Conservation (phyloP, 2,888 invertebrate genomes). For the Xanthia icteritia region DNA sequence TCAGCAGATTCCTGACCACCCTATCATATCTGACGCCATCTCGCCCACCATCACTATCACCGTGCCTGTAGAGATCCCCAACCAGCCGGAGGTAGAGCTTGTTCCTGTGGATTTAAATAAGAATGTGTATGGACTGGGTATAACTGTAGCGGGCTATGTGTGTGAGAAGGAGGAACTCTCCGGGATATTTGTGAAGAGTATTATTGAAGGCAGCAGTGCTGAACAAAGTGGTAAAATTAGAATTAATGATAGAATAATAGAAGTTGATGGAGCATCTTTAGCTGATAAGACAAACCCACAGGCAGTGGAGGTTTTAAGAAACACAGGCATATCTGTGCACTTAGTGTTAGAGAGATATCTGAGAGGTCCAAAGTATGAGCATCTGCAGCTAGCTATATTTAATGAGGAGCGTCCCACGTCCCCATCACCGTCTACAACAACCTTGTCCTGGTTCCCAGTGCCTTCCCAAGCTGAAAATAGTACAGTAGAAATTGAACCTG, state of each 20-base stretch:
- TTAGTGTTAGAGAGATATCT: slow-evolving; percentile 98
- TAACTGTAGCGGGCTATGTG: slow-evolving; percentile 99
- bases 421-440: slow-evolving; percentile 95
- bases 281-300: slow-evolving; percentile 98
- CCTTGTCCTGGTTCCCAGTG: slow-evolving; percentile 95
- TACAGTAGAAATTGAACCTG: slow-evolving; percentile 93
- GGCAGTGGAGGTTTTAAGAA: slow-evolving; percentile 98
- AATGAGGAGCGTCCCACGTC: slow-evolving; percentile 90
- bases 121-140: slow-evolving; percentile 97
- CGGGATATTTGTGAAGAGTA: slow-evolving; percentile 99
- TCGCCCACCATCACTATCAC: slow-evolving; percentile 88
- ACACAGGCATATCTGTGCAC: slow-evolving; percentile 97
- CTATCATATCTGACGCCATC: slow-evolving; percentile 79
- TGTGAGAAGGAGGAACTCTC: slow-evolving; percentile 99
- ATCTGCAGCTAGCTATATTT: slow-evolving; percentile 96
- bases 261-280: slow-evolving; percentile 97
- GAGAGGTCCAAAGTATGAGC: slow-evolving; percentile 97
- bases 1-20: slow-evolving; percentile 83
- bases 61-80: slow-evolving; percentile 90
- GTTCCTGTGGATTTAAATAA: slow-evolving; percentile 97
- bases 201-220: slow-evolving; percentile 99
- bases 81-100: slow-evolving; percentile 96
- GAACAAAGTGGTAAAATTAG: slow-evolving; percentile 97
- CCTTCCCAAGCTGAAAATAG: slow-evolving; percentile 92
- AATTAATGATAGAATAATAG: slow-evolving; percentile 99